Percentiles rank a stretch among this genome's conserved stretches.
Conservation (phyloP, 2,113 vertebrate genomes). For the Ancistrus triradiatus region DNA sequence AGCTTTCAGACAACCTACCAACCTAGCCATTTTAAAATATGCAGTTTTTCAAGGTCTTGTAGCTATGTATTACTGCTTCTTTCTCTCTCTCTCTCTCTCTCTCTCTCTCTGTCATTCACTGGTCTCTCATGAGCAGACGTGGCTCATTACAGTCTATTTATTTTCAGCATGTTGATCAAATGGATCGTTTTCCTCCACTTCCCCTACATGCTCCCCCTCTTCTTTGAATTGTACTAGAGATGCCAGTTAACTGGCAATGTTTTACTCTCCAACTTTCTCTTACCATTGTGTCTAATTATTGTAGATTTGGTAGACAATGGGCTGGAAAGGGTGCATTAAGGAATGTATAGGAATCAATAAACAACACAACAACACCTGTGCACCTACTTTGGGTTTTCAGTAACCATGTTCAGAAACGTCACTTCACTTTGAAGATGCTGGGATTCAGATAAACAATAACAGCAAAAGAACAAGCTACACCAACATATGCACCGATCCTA, state of each 20-base stretch:
- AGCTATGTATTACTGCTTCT: too few species aligned
- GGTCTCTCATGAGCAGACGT: constrained; percentile 15
- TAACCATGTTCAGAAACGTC: background rate
- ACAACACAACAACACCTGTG: too few species aligned
- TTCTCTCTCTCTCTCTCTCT: constrained; percentile 9
- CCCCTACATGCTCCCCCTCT: background rate
- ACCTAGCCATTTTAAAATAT: too few species aligned
- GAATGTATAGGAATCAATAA: too few species aligned
- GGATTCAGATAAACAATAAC: background rate
- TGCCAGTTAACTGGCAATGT: background rate
- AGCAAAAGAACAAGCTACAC: background rate
- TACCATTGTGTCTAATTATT: background rate
- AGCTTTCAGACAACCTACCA: too few species aligned
- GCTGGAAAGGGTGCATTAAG: too few species aligned
- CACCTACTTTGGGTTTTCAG: background rate
- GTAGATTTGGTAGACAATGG: background rate
- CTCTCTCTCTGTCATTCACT: constrained; percentile 5
- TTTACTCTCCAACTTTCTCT: background rate
- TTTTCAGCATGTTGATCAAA: constrained; percentile 28
- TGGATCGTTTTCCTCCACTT: constrained; percentile 10
- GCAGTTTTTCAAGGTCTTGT: too few species aligned
- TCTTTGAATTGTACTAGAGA: constrained; percentile 7
- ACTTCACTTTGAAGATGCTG: background rate
- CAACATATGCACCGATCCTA: too few species aligned
- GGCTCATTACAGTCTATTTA: constrained; percentile 20